These are phyloP conservation scores for Acanthosepion esculentum DNA, from an alignment of 2,888 invertebrate species.

Conservation along the genomic window DNA sequence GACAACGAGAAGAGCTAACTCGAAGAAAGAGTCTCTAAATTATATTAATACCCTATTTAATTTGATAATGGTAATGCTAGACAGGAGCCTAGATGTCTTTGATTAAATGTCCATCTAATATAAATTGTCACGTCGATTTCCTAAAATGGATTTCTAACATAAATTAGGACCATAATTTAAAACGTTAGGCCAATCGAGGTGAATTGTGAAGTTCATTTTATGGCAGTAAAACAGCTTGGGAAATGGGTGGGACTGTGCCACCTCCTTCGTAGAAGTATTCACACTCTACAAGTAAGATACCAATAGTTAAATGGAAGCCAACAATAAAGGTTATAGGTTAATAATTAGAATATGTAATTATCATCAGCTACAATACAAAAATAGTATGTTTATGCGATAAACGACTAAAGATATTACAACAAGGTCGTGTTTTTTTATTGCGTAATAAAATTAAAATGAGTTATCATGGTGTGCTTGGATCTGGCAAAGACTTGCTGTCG, in stretches of 20 bases:
- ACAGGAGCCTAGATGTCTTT: neutral
- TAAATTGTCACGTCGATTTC: conserved; percentile 9
- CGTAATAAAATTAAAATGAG: too few species aligned
- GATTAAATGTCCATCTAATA: conserved; percentile 8
- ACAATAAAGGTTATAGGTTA: too few species aligned
- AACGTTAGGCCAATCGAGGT: neutral
- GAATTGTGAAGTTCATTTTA: neutral
- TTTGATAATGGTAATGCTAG: conserved; percentile 4
- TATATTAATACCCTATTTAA: neutral
- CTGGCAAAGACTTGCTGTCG: too few species aligned
- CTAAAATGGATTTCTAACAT: neutral
- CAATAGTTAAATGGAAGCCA: too few species aligned
- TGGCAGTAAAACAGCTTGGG: too few species aligned
- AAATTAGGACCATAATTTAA: neutral
- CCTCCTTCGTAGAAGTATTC: neutral
- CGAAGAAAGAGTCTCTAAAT: neutral
- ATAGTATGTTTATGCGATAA: too few species aligned
- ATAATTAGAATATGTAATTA: too few species aligned
- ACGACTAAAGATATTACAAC: too few species aligned
- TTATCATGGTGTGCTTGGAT: too few species aligned
- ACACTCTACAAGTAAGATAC: too few species aligned
- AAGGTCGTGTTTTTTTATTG: too few species aligned
- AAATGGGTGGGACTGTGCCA: neutral
- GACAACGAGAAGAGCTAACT: neutral
- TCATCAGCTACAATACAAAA: too few species aligned